Conservation (phyloP, 2,797 vertebrate genomes). For the Gephyroberyx darwinii region DNA sequence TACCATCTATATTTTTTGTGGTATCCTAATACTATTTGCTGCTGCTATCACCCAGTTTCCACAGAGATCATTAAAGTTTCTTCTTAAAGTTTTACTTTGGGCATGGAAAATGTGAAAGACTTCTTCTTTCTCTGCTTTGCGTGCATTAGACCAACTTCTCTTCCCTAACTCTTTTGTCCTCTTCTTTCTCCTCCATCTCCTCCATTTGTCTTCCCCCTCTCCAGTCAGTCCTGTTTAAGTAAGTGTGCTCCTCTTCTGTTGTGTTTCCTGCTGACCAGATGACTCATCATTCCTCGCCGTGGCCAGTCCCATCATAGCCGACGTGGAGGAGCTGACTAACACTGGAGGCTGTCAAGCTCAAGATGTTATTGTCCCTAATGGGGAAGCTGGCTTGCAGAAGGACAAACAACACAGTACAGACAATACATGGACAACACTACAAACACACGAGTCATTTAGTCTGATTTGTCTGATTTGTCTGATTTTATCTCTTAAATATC, state of each 20-base stretch:
- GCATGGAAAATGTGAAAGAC: constrained; percentile 6
- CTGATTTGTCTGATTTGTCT: too few relatives aligned
- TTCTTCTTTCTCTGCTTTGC: too few relatives aligned
- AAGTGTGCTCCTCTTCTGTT: constrained; percentile 33
- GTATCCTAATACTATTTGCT: too few relatives aligned
- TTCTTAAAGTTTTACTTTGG: neutral
- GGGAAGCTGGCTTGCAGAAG: constrained; percentile 8
- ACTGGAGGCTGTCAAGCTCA: constrained; percentile 46
- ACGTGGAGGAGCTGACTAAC: constrained; percentile 43
- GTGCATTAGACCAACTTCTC: too few relatives aligned
- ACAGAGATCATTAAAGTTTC: constrained; percentile 1
- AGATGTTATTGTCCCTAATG: constrained; percentile 38
- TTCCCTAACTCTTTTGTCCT: too few relatives aligned
- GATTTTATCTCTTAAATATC: too few relatives aligned
- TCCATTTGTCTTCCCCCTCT: constrained; percentile 2
- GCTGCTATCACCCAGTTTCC: too few relatives aligned
- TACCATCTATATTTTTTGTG: neutral
- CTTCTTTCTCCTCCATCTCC: too few relatives aligned
- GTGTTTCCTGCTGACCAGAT: constrained; percentile 40
- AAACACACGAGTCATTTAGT: neutral
- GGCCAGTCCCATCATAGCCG: constrained; percentile 35
- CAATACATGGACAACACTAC: neutral
- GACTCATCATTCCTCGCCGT: constrained; percentile 41
- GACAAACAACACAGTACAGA: constrained; percentile 8
- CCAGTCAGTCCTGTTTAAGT: constrained; percentile 11